Percentiles rank a stretch among this genome's conserved stretches.
phyloP scores from a whole-genome alignment of 2,888 invertebrate species.

The Drosophila rellima region DNA sequence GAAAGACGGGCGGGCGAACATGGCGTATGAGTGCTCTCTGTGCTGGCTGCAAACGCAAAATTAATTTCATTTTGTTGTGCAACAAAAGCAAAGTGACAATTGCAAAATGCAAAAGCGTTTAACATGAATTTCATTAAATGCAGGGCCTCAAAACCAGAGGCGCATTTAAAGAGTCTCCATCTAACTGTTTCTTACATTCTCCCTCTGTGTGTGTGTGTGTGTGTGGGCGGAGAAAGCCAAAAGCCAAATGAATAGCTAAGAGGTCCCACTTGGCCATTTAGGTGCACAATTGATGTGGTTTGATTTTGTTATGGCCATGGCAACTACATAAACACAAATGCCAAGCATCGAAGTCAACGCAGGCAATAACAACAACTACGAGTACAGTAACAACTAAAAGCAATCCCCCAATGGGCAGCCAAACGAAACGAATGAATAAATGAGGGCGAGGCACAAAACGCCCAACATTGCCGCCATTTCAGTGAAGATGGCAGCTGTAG shows the following conservation, averaged over 20 bases:
- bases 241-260: constrained; percentile 78
- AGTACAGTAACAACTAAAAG: constrained; percentile 41
- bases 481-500: constrained; percentile 21
- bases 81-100: constrained; percentile 71
- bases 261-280: constrained; percentile 82
- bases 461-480: constrained; percentile 39
- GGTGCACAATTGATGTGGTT: constrained; percentile 81
- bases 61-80: constrained; percentile 71
- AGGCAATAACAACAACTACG: constrained; percentile 44
- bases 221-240: constrained; percentile 25
- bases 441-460: constrained; percentile 53
- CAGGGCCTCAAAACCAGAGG: constrained; percentile 5
- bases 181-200: background rate
- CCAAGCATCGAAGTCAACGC: constrained; percentile 48
- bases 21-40: constrained; percentile 72
- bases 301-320: constrained; percentile 79
- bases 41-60: constrained; percentile 73
- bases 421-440: constrained; percentile 72
- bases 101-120: constrained; percentile 70
- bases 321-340: constrained; percentile 73
- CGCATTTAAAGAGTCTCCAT: constrained; percentile 7
- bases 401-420: constrained; percentile 57
- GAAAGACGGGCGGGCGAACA: constrained; percentile 36
- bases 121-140: constrained; percentile 71
- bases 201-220: constrained; percentile 13